These are phyloP conservation scores for Anoura caudifer DNA, from an alignment of 2,113 vertebrate species.

Conservation along the genomic window DNA sequence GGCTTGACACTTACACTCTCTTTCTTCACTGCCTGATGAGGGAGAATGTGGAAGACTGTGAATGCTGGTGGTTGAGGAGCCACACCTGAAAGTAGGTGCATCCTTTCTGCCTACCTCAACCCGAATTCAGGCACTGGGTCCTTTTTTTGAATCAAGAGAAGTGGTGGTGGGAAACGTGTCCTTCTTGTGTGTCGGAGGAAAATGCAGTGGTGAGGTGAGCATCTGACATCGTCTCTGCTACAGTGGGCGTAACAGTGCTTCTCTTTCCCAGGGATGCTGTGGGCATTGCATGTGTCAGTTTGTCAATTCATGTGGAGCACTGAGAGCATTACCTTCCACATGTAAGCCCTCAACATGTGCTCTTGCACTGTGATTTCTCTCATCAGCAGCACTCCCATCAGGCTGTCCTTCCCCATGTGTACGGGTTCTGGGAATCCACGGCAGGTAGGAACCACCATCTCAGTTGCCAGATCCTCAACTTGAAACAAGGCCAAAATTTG, in stretches of 20 bases:
- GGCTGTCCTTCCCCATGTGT: neutral
- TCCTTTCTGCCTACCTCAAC: neutral
- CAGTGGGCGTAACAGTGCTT: accelerated
- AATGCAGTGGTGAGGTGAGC: neutral
- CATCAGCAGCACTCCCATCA: accelerated
- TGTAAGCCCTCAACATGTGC: accelerated
- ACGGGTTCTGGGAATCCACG: neutral
- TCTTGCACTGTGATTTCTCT: accelerated
- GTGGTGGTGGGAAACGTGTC: neutral
- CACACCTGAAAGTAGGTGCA: neutral
- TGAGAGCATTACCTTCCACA: neutral
- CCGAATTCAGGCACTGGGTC: neutral
- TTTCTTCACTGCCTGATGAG: neutral
- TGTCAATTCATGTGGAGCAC: accelerated
- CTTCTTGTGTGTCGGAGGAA: neutral
- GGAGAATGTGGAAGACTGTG: neutral
- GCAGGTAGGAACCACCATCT: neutral
- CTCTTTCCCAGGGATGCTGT: neutral
- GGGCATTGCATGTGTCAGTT: accelerated
- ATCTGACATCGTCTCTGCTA: neutral
- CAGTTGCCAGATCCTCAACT: neutral
- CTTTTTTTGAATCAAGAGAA: neutral
- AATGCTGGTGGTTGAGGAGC: neutral
- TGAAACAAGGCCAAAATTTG: neutral
- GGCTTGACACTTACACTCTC: neutral